phyloP scores from a whole-genome alignment of 2,113 vertebrate species.

The Monopterus albus region DNA sequence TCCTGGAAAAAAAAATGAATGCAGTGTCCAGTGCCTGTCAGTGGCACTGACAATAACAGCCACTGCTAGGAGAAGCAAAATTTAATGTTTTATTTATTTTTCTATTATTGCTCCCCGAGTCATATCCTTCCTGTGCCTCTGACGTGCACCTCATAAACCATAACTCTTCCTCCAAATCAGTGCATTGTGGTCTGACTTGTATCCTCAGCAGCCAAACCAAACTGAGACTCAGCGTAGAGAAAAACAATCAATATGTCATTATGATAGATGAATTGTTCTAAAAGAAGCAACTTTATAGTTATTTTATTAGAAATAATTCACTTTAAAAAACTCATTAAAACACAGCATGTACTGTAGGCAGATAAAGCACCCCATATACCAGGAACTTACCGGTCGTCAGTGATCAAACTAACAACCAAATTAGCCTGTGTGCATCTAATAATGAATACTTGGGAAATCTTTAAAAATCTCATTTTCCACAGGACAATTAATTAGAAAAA shows the following conservation, averaged over 20 bases:
- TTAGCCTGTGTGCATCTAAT: too few relatives aligned
- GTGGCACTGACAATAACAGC: constrained; percentile 1
- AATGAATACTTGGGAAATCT: neutral
- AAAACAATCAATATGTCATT: neutral
- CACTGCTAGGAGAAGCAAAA: neutral
- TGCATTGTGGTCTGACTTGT: neutral
- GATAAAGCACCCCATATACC: too few relatives aligned
- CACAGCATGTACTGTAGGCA: neutral
- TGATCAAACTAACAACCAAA: neutral
- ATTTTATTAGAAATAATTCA: neutral
- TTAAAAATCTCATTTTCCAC: too few relatives aligned
- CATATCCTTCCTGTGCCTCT: constrained; percentile 1
- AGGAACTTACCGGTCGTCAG: neutral
- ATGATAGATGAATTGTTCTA: neutral
- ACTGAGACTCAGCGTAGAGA: neutral
- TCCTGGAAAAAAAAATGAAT: neutral
- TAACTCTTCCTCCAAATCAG: constrained; percentile 28
- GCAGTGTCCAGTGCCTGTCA: neutral
- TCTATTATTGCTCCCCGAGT: constrained; percentile 35
- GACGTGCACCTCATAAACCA: constrained; percentile 13
- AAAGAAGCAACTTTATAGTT: neutral
- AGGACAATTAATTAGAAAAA: too few relatives aligned
- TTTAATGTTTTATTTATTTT: constrained; percentile 34
- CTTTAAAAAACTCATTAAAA: neutral
- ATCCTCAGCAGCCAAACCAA: neutral